Evolutionary conservation across 2,888 invertebrate genomes (phyloP).

Genomic region (Blastobasis lacticolella): DNA sequence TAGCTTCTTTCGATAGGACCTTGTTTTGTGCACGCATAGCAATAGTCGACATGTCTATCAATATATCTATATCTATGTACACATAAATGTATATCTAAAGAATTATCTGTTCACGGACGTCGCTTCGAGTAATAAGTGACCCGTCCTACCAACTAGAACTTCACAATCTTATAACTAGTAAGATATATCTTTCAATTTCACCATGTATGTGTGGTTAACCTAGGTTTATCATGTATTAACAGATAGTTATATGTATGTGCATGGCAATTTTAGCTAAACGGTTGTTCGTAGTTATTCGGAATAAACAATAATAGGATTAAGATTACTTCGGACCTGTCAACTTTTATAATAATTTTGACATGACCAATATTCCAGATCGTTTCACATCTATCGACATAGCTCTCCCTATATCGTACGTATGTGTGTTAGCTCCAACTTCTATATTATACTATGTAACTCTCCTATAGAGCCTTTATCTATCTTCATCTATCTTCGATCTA

Average conservation of each 20-base stretch:
- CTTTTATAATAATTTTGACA: slow-evolving; percentile 34
- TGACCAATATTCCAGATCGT: slow-evolving; percentile 34
- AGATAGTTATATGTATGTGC: slow-evolving; percentile 60
- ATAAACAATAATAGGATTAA: slow-evolving; percentile 66
- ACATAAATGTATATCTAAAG: slow-evolving; percentile 10
- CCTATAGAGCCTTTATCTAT: slow-evolving; percentile 19
- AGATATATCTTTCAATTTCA: slow-evolving; percentile 46
- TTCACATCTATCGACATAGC: slow-evolving; percentile 16
- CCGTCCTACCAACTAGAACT: slow-evolving; percentile 37
- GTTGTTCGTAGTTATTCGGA: slow-evolving; percentile 64
- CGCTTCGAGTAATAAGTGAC: slow-evolving; percentile 31
- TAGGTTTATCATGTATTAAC: slow-evolving; percentile 52
- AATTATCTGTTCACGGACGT: slow-evolving; percentile 33
- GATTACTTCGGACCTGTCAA: slow-evolving; percentile 37
- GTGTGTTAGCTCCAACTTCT: slow-evolving; percentile 31
- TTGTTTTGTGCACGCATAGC: slow-evolving; percentile 56
- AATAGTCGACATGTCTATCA: slow-evolving; percentile 18
- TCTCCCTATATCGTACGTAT: slow-evolving; percentile 20
- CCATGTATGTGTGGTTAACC: slow-evolving; percentile 64
- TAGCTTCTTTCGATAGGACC: slow-evolving; percentile 55
- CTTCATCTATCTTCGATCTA: slow-evolving; percentile 47
- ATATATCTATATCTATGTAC: slow-evolving; percentile 2
- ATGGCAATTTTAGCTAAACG: slow-evolving; percentile 66
- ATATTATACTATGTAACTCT: slow-evolving; percentile 32
- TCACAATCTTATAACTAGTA: slow-evolving; percentile 43